phyloP scores from a whole-genome alignment of 2,797 vertebrate genomes.

The Alosa sapidissima region DNA sequence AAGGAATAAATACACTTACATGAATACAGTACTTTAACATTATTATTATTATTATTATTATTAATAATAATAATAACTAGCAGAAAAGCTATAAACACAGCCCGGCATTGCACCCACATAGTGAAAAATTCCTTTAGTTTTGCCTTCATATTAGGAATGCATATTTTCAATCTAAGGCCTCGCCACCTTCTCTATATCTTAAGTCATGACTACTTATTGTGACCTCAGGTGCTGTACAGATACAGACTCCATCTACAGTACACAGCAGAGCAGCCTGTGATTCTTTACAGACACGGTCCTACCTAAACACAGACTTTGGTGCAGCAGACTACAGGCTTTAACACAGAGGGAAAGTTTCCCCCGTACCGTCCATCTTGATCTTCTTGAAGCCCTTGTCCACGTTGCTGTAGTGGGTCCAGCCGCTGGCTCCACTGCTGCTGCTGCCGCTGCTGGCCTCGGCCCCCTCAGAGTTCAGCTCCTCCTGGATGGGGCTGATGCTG shows the following conservation, averaged over 20 bases:
- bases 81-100: background rate
- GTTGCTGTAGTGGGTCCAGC: slow-evolving; percentile 69
- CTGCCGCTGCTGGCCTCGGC: slow-evolving; percentile 44
- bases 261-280: too few relatives aligned
- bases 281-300: too few relatives aligned
- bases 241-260: too few relatives aligned
- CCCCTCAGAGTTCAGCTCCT: slow-evolving; percentile 62
- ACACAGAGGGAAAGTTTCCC: too few relatives aligned
- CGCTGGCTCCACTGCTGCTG: slow-evolving; percentile 59
- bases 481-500: slow-evolving; percentile 83
- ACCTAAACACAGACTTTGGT: background rate
- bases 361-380: slow-evolving; percentile 77
- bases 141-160: too few relatives aligned
- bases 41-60: background rate
- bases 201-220: too few relatives aligned
- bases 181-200: too few relatives aligned
- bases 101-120: too few relatives aligned
- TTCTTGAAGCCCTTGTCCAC: slow-evolving; percentile 80
- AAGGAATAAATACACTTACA: background rate
- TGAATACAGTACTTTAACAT: background rate
- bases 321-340: too few relatives aligned
- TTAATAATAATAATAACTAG: background rate
- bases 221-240: too few relatives aligned
- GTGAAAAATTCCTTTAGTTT: too few relatives aligned
- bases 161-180: too few relatives aligned